Percentiles rank a stretch among this genome's conserved stretches.
These are phyloP conservation scores for Mormyrops boulengeri DNA, from an alignment of 2,797 vertebrate species.

Conservation along the genomic window DNA sequence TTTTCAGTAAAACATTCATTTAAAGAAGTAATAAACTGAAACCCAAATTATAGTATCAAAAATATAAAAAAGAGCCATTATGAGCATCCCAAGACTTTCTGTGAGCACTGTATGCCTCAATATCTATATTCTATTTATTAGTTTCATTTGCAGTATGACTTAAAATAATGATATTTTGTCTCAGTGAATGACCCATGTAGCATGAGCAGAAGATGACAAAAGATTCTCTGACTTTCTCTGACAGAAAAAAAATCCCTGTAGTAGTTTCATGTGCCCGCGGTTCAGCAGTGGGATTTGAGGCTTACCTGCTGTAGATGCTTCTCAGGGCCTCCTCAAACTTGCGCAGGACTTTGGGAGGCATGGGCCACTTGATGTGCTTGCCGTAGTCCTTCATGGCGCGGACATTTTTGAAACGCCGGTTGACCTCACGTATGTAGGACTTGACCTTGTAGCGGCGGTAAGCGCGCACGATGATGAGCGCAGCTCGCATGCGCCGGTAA, in stretches of 20 bases:
- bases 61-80: background rate
- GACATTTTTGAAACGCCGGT: constrained; percentile 73
- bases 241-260: background rate
- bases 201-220: background rate
- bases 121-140: background rate
- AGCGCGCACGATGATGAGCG: constrained; percentile 69
- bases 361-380: constrained; percentile 78
- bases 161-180: background rate
- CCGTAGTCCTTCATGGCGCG: constrained; percentile 75
- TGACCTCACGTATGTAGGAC: constrained; percentile 78
- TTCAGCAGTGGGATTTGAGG: background rate
- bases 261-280: too few relatives aligned
- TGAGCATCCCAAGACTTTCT: background rate
- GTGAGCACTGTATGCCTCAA: background rate
- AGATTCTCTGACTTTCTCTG: background rate
- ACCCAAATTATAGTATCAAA: background rate
- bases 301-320: constrained; percentile 78
- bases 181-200: background rate
- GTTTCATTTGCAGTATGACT: background rate
- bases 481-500: constrained; percentile 79
- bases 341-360: constrained; percentile 80
- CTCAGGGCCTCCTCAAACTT: constrained; percentile 78
- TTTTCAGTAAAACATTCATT: background rate
- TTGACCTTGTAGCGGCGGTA: constrained; percentile 90
- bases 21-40: background rate